Evolutionary conservation across 2,113 vertebrate genomes (phyloP).

Genomic region (Apus apus): DNA sequence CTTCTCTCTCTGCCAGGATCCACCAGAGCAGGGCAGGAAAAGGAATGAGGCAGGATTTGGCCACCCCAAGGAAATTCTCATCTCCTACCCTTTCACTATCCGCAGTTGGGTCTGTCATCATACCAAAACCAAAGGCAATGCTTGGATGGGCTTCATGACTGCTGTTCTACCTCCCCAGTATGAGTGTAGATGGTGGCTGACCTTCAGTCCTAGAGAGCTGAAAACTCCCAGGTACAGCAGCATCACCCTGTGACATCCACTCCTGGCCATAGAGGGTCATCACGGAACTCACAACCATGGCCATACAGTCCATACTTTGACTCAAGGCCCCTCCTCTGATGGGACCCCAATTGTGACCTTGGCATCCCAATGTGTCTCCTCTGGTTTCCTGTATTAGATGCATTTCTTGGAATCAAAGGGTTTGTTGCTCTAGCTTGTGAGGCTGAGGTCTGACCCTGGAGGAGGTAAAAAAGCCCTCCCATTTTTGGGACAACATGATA

Average conservation of each 20-base stretch:
- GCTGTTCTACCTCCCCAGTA: not conserved
- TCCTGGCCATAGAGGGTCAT: not conserved
- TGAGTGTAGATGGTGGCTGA: not conserved
- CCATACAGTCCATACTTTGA: not conserved
- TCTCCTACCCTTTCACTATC: not conserved
- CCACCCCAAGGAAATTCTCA: not conserved
- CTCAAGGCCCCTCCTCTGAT: not conserved
- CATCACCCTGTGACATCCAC: accelerated
- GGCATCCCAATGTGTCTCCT: not conserved
- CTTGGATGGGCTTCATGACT: not conserved
- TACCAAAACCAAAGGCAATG: not conserved
- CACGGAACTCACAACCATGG: accelerated
- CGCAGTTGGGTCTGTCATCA: not conserved
- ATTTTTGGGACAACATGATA: not conserved
- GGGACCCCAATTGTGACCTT: not conserved
- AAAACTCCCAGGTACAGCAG: not conserved
- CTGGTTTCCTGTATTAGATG: not conserved
- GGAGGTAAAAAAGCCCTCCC: not conserved
- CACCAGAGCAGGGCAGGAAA: not conserved
- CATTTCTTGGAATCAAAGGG: not conserved
- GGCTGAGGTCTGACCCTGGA: not conserved
- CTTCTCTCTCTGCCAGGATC: not conserved
- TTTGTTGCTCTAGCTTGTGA: not conserved
- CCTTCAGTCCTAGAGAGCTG: not conserved
- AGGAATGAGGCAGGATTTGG: not conserved